phyloP scores from a whole-genome alignment of 2,113 vertebrate species.

The Petaurus breviceps region DNA sequence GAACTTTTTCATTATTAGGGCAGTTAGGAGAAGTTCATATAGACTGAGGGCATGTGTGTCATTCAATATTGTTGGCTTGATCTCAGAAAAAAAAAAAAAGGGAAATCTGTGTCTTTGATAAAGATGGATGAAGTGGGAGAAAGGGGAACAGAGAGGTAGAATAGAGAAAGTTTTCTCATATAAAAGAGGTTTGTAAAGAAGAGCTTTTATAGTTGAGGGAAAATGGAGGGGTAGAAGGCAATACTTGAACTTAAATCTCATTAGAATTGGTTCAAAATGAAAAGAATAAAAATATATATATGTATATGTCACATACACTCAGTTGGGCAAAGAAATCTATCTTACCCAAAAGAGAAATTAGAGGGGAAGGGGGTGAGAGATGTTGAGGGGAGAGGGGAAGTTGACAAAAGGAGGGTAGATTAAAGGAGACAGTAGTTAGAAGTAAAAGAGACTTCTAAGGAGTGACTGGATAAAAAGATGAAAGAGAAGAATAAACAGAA shows the following conservation, averaged over 20 bases:
- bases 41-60: neutral
- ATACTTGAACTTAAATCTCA: neutral
- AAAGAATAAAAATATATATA: too few species aligned
- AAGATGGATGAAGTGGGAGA: neutral
- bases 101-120: neutral
- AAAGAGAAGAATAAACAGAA: neutral
- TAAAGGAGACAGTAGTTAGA: neutral
- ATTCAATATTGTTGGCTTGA: neutral
- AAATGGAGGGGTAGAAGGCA: neutral
- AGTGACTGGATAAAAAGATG: neutral
- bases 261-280: neutral
- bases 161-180: neutral
- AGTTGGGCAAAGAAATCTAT: neutral
- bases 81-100: neutral
- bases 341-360: neutral
- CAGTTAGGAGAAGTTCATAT: neutral
- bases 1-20: neutral
- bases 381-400: neutral
- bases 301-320: neutral
- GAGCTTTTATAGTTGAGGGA: neutral
- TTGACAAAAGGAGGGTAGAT: neutral
- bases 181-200: neutral
- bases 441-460: neutral
- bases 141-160: neutral
- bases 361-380: neutral